Evolutionary conservation across 2,113 vertebrate species (phyloP).

Genomic region (Oncorhynchus mykiss): DNA sequence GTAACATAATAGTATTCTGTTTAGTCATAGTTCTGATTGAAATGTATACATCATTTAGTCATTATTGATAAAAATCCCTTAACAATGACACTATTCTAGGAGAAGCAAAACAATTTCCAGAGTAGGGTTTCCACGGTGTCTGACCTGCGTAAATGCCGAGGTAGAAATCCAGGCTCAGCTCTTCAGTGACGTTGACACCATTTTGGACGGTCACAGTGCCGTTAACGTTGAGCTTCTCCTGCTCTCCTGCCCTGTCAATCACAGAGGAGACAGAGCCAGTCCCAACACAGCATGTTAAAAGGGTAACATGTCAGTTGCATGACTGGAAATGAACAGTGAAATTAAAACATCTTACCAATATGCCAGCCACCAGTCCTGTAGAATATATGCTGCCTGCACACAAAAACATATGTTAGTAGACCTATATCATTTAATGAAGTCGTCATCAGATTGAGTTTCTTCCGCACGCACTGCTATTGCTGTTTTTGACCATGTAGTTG

Average conservation of each 20-base stretch:
- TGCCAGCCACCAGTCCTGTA: conserved; percentile 97
- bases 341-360: conserved; percentile 80
- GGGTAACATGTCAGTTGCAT: background rate
- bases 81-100: too few species aligned
- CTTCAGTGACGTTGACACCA: conserved; percentile 43
- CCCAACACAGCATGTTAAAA: background rate
- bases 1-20: too few species aligned
- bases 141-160: conserved; percentile 90
- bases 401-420: background rate
- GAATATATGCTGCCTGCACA: conserved; percentile 79
- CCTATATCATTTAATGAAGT: background rate
- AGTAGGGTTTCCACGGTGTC: background rate
- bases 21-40: too few species aligned
- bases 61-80: too few species aligned
- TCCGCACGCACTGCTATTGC: background rate
- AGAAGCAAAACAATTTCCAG: too few species aligned
- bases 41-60: too few species aligned
- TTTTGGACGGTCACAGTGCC: background rate
- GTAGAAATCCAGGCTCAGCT: conserved; percentile 78
- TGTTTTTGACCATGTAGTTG: background rate
- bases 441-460: background rate
- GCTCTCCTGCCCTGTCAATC: conserved; percentile 62
- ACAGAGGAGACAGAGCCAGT: background rate
- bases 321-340: background rate
- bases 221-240: conserved; percentile 52